Evolutionary conservation across 2,113 vertebrate genomes (phyloP).

Genomic region (Phrynosoma platyrhinos): DNA sequence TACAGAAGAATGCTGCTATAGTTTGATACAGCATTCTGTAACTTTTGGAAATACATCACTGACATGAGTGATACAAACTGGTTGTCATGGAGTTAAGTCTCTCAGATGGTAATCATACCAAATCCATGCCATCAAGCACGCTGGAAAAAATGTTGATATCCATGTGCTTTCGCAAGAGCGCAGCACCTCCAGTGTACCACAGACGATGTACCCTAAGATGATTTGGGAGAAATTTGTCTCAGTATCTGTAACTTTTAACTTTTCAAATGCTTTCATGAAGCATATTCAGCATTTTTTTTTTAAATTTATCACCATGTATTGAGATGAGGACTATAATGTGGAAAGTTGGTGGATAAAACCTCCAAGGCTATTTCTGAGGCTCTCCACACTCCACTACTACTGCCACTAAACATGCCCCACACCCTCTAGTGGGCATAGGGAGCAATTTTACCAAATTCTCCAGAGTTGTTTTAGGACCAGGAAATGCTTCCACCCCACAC

Average conservation of each 20-base stretch:
- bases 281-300: neutral
- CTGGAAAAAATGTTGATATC: neutral
- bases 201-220: neutral
- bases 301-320: neutral
- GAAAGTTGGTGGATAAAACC: no score
- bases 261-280: constrained; percentile 3
- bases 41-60: neutral
- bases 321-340: neutral
- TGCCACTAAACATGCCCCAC: no score
- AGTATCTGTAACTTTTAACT: neutral
- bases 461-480: no score
- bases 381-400: no score
- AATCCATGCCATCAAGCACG: neutral
- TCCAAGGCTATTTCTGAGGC: no score
- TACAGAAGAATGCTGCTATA: neutral
- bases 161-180: neutral
- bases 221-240: neutral
- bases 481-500: no score
- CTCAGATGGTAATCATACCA: neutral
- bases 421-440: no score
- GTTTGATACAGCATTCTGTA: neutral
- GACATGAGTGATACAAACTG: neutral
- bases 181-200: neutral
- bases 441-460: no score
- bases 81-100: neutral